Evolutionary conservation across 2,113 vertebrate genomes (phyloP), one percentile per base, ranked within the genome.

Genomic region (Eolophus roseicapilla): DNA sequence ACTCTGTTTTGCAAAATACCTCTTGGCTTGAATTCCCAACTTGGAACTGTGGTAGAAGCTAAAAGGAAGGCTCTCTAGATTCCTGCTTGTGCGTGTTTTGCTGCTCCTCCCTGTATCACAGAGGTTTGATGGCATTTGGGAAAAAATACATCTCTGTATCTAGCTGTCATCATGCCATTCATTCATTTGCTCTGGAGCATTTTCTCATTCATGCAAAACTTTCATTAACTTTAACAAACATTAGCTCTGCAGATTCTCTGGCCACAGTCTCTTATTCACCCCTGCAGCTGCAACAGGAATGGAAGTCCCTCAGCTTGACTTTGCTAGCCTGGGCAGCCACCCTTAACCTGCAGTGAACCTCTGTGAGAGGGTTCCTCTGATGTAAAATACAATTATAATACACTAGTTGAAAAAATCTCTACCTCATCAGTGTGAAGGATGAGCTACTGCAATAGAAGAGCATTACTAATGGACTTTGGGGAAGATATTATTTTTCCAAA

Each of bases 271-370:
- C 73, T 76, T 50, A 33, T 29, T 77, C 17, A 17, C 3, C 8
- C 2, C 23, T 71, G 1, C 1, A 3, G 13, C 27, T 83, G 9
- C 24, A 62, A 21, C 1, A 55, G 35, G 35, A 25, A 37, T 33
- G 39, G 7, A 53, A 2, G 5, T 50, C 15, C 43, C 44, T 49
- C 28, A 67, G n/a, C 21, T 21, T 49, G 49, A 9, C 28, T 79
- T 52, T 37, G 13, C 17, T 7, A 41, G 28, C 3, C 28, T 82
- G 24, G 49, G 64, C 13, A 60, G 17, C 9, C 33, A 13, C 31
- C 70, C 75, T n/a, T 50, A 43, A 29, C 27, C 18, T 52, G 39
- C 63, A 80, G 33, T 13, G 23, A 88, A 14, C 29, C 68, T 73
- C 71, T 44, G 59, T n/a, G 39, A 33, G 53, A 31, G 25, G 17